A percentile compares a stretch with the other conserved stretches of the same genome.
Conservation (phyloP, 2,797 vertebrate species). For the Halcyon badia region DNA sequence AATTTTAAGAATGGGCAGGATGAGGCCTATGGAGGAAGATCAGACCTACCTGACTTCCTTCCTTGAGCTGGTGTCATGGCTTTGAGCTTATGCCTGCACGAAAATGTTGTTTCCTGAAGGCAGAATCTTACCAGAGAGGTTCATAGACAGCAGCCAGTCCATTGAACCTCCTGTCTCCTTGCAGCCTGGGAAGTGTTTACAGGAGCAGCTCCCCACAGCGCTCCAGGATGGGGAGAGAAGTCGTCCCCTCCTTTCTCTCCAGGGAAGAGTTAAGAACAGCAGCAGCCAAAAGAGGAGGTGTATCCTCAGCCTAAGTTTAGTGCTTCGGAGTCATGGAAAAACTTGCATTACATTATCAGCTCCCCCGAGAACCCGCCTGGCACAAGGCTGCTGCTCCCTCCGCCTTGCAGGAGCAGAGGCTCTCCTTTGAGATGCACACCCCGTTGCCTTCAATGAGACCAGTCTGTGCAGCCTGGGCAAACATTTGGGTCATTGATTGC, state of each 20-base stretch:
- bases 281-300: background rate
- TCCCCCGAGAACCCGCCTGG: background rate
- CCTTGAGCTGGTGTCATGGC: background rate
- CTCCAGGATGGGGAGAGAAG: background rate
- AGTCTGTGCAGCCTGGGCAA: background rate
- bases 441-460: background rate
- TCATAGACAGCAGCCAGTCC: background rate
- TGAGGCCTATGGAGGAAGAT: background rate
- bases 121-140: background rate
- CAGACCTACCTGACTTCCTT: background rate
- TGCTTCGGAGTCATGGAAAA: background rate
- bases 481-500: slow-evolving; percentile 16
- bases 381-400: background rate
- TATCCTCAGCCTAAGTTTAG: background rate
- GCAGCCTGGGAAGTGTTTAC: background rate
- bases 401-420: background rate
- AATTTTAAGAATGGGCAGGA: background rate
- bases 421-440: background rate
- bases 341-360: background rate
- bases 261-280: background rate
- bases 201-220: fast-evolving
- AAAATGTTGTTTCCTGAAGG: background rate
- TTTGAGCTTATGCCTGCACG: background rate
- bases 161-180: background rate
- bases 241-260: background rate